Conservation (phyloP, 2,888 invertebrate genomes). For the Epinotia bilunana region DNA sequence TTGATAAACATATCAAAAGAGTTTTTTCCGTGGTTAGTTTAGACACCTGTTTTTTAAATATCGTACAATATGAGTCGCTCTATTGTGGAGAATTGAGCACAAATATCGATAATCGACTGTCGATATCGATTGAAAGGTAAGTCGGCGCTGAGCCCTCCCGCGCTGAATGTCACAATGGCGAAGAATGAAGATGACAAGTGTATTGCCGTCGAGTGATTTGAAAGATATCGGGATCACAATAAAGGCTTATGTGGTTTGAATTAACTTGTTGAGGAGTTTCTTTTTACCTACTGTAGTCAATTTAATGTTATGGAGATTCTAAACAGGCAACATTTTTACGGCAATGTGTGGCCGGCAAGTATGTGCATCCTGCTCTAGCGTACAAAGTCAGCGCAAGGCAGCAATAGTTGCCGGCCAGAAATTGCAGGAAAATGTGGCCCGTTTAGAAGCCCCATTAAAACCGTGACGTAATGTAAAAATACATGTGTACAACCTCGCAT, state of each 20-base stretch:
- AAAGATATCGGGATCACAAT: slow-evolving; percentile 51
- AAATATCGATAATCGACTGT: slow-evolving; percentile 77
- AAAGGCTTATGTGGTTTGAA: slow-evolving; percentile 47
- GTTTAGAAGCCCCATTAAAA: no score
- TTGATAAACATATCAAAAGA: slow-evolving; percentile 83
- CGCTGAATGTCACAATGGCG: slow-evolving; percentile 57
- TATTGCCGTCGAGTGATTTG: slow-evolving; percentile 50
- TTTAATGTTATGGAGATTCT: no score
- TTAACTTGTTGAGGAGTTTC: slow-evolving; percentile 31
- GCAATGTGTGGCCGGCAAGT: no score
- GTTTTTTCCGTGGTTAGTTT: slow-evolving; percentile 61
- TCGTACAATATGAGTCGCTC: slow-evolving; percentile 68
- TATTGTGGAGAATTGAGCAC: slow-evolving; percentile 74
- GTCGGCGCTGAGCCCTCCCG: slow-evolving; percentile 73
- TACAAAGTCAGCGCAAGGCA: no score
- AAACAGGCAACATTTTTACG: no score
- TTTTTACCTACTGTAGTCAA: slow-evolving; percentile 5
- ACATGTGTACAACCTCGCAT: no score
- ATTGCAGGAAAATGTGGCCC: no score
- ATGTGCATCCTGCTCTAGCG: no score
- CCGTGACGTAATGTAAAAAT: neutral
- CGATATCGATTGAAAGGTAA: slow-evolving; percentile 67
- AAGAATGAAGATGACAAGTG: slow-evolving; percentile 45
- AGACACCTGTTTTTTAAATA: slow-evolving; percentile 77
- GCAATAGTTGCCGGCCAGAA: no score